These are phyloP conservation scores for Aix galericulata DNA, from an alignment of 2,113 vertebrate species.

Conservation along the genomic window DNA sequence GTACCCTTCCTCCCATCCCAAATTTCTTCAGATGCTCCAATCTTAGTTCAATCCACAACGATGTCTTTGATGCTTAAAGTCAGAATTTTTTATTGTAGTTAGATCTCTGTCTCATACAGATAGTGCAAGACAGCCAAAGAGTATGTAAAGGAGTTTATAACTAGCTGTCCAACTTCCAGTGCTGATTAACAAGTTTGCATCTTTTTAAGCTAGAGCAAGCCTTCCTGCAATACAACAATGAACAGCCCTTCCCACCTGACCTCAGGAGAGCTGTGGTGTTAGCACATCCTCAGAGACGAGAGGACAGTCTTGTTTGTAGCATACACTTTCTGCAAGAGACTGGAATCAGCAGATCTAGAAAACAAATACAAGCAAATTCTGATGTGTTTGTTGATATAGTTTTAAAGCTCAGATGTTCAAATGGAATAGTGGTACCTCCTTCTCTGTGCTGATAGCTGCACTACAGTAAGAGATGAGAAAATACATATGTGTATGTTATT, in stretches of 20 bases:
- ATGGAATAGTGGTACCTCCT: not conserved
- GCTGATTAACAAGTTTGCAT: not conserved
- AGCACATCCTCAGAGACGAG: not conserved
- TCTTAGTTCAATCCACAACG: rapidly evolving
- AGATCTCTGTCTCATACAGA: not conserved
- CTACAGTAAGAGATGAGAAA: not conserved
- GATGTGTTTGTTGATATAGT: not conserved
- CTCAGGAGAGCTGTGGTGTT: not conserved
- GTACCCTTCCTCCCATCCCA: not conserved
- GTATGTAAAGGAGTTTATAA: not conserved
- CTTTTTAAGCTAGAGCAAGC: not conserved
- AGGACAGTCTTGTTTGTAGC: not conserved
- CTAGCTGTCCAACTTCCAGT: not conserved
- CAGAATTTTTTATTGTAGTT: not conserved
- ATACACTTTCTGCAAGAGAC: not conserved
- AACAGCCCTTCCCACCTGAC: not conserved
- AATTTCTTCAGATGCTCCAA: not conserved
- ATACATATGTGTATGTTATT: not conserved
- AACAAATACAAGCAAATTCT: not conserved
- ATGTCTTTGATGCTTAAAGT: not conserved
- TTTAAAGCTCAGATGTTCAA: not conserved
- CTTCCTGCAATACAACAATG: not conserved
- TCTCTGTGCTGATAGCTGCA: not conserved
- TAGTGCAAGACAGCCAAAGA: not conserved
- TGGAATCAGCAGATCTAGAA: not conserved